Base-by-base conservation (phyloP, 2,113 vertebrate genomes). In the Eurystomus gularis region DNA sequence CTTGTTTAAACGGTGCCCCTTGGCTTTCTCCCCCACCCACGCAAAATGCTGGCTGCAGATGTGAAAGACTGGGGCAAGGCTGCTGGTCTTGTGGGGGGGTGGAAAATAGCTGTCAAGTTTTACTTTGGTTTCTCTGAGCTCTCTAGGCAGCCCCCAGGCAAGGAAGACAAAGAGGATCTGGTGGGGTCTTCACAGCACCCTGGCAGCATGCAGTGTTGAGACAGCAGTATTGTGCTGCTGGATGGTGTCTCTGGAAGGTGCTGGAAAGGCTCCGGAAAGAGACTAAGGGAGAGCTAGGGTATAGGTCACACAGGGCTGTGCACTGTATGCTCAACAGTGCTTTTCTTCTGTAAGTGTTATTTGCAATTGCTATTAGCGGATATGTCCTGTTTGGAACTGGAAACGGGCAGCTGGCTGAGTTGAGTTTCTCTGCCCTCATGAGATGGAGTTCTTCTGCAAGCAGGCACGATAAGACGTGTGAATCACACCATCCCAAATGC, bases 401-500 rank as follows among this genome's bases (percentile, higher is more conserved):
- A 55, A 87, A 69, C 0, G 39, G 68, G 61, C 31, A 72, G 66
- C 54, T 48, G 42, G 6, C 26, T 76, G 55, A 55, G 11, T 42
- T 4, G 49, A 25, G 44, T 54, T 64, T 28, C 55, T 79, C 29
- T 58, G 65, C 29, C 52, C 70, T 26, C 2, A 2, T 57, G 77
- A 46, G 62, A 13, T 12, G 19, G 31, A 7, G 69, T 0, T 82
- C 42, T 10, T 85, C 79, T n/a, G 86, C 40, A 58, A 37, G 58
- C 82, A 93, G 77, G 73, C 92, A 64, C 6, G 28, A 82, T 80
- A 88, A 94, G 64, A 44, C 19, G 2, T 88, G 77, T 94, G 97
- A 97, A 95, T 97, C 95, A 97, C 44, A 79, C 66, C 42, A 69
- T 62, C 88, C 89, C 58, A 62, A 87, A 61, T 0, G 40, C 31